Conservation (phyloP, 2,113 vertebrate genomes). For the Phyllostomus discolor region DNA sequence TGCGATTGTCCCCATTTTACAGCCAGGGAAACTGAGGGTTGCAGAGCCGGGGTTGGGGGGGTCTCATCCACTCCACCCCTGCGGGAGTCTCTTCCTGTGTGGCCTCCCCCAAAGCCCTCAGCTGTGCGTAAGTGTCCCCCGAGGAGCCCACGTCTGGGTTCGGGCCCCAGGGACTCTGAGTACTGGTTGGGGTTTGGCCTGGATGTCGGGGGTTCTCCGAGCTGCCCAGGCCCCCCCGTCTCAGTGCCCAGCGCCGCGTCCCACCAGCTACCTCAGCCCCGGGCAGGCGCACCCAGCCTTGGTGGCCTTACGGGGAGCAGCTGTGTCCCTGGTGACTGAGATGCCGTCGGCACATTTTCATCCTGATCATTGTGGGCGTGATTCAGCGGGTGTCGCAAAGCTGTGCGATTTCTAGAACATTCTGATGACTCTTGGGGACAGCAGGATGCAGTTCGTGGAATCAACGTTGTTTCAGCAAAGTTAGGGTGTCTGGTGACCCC, state of each 20-base stretch:
- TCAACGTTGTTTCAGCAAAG: not conserved
- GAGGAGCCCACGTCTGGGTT: not conserved
- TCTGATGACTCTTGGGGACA: not conserved
- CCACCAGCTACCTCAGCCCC: not conserved
- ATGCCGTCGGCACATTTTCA: not conserved
- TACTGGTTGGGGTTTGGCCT: not conserved
- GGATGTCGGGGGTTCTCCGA: not conserved
- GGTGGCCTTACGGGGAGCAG: fast-evolving
- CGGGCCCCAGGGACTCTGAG: not conserved
- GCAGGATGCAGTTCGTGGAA: not conserved
- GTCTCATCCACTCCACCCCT: no score
- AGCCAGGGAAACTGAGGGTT: not conserved
- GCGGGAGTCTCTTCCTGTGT: not conserved
- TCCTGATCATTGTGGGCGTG: not conserved
- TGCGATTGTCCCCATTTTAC: not conserved
- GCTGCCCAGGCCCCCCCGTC: not conserved
- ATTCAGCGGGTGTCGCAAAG: not conserved
- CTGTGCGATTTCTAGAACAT: not conserved
- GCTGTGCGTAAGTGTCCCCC: not conserved
- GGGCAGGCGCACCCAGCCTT: not conserved
- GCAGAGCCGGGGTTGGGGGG: no score
- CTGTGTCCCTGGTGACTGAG: not conserved
- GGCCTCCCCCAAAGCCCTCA: not conserved
- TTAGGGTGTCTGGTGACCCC: not conserved
- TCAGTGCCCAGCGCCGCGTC: no score